Evolutionary conservation across 1,140 invertebrate genomes (phyloP), one percentile per base, ranked within the genome.

Genomic region (Globodera rostochiensis): DNA sequence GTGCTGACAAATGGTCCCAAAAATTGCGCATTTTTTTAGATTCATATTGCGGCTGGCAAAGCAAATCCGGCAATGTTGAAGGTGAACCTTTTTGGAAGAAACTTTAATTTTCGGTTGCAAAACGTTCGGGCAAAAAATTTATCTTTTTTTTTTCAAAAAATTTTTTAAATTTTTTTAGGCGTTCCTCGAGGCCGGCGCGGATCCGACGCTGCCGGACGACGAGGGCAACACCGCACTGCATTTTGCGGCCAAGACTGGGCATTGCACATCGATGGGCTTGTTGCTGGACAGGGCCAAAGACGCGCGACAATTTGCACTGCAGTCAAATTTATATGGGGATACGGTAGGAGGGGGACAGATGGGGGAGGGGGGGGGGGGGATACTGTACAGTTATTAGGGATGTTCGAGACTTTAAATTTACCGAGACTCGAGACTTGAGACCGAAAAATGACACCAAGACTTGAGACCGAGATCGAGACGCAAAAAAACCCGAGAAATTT

Each of bases 191-290:
- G 79, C 69, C 36, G 79, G 76, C 45, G 79, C 79, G 6, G 25
- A 71, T 46, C 90, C 91, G 9, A 88, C 87, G 80, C 86, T 91
- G 11, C 88, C 87, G 57, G 91, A 91, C 83, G 90, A 91, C 86
- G 91, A 91, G 84, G 90, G 91, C 57, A 91, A 91, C 83, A 86
- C 87, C 36, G 88, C 91, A 0, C 86, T 92, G 4, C 91, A 92
- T 85, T 91, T 91, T 85, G 91, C 91, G 84, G 91, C 90, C 77
- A 90, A 90, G 80, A 89, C 90, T 7, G 91, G 91, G 15, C 90
- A 91, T 82, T 85, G 90, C 46, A 84, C 88, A 21, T 89, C 91
- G 60, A 82, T 92, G 13, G 89, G 90, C 57, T 88, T 90, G 73
- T 84, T 92, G 11, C 85, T 92, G 49, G 73, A 80, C 9, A 50